Evolutionary conservation across 2,888 invertebrate genomes (phyloP), one percentile per base, ranked within the genome.

Genomic region (Tetranychus truncatus): DNA sequence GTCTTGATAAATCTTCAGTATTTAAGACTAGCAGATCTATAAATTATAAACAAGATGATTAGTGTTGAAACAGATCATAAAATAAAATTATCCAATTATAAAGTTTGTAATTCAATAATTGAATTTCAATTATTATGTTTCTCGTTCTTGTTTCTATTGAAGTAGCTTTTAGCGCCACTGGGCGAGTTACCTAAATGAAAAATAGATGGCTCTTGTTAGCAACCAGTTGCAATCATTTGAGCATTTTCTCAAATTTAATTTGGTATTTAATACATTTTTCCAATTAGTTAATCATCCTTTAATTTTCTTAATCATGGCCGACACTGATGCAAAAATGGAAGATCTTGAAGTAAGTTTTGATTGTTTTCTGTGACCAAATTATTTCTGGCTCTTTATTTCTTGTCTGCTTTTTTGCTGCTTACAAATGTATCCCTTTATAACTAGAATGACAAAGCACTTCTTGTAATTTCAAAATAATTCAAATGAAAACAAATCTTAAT

Each of bases 341-440:
- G 75, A 76, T n/a, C 65, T 75, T 73, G 76, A 76, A 65, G 76
- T 76, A 75, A 75, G 74, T 72, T n/a, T 44, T 21, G 15, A 45
- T 72, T 69, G n/a, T 5, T 69, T n/a, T 55, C 7, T 9, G 55
- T 55, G 1, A 15, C 55, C 6, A 15, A 55, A 15, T 55, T 55
- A 15, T 55, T 55, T 15, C 6, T 55, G 55, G 55, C 2, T 55
- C 34, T 34, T 34, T 5, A 34, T 55, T 15, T 9, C 15, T 55
- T 55, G 7, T 55, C 6, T 9, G 9, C 1, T 55, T 46, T n/a
- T 55, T 15, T 15, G 15, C 2, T 55, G 55, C 15, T 55, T 6
- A 15, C 55, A 55, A 9, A 55, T 55, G 34, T 34, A 34, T 34
- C 34, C 55, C 55, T 55, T 15, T 55, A 15, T 2, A 55, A 7